These are phyloP conservation scores for Meghimatium bilineatum DNA, from an alignment of 2,888 invertebrate genomes.

Conservation along the genomic window DNA sequence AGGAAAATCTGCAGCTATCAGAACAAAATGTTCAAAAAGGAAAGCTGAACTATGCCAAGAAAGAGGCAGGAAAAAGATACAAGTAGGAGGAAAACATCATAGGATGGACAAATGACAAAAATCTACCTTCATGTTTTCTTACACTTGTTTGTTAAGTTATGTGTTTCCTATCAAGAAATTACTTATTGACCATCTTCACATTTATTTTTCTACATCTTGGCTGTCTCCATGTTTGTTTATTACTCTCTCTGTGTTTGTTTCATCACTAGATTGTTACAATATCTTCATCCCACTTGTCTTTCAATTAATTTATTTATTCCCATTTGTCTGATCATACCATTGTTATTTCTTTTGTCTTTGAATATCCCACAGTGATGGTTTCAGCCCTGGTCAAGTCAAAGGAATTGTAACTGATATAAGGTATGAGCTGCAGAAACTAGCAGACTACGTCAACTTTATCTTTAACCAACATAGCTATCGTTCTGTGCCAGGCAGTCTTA, in stretches of 20 bases:
- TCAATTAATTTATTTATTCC: background rate
- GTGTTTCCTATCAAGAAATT: too few relatives aligned
- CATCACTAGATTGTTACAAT: background rate
- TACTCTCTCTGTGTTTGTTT: background rate
- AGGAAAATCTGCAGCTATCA: too few relatives aligned
- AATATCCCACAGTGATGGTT: slow-evolving; percentile 51
- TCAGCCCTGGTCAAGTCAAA: slow-evolving; percentile 54
- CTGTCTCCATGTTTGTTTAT: background rate
- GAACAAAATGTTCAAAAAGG: too few relatives aligned
- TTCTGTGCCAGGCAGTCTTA: slow-evolving; percentile 58
- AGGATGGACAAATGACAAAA: too few relatives aligned
- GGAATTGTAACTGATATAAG: slow-evolving; percentile 58
- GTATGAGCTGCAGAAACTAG: slow-evolving; percentile 59
- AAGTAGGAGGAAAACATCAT: too few relatives aligned
- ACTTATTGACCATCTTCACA: too few relatives aligned
- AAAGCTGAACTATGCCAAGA: too few relatives aligned
- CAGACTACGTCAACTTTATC: slow-evolving; percentile 53
- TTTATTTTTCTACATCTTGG: too few relatives aligned
- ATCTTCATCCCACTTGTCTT: background rate
- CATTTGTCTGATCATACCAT: background rate
- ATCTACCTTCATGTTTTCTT: too few relatives aligned
- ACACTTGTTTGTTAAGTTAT: too few relatives aligned
- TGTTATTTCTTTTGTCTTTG: background rate
- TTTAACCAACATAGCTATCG: slow-evolving; percentile 57
- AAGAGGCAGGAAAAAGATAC: too few relatives aligned